Conservation (phyloP, 2,797 vertebrate genomes). For the Brotula barbata region DNA sequence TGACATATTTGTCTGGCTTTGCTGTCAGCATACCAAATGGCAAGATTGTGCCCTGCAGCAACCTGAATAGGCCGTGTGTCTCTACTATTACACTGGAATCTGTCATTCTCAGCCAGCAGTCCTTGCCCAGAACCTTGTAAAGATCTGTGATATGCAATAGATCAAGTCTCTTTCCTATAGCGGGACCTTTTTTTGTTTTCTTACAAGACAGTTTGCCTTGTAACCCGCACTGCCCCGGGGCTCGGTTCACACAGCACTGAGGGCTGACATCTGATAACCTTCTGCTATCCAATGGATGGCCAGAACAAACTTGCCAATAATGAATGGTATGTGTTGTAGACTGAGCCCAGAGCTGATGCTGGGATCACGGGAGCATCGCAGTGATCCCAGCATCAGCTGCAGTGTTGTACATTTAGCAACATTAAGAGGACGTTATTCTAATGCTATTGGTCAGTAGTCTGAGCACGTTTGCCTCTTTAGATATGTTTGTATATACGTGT, state of each 20-base stretch:
- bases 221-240: slow-evolving; percentile 38
- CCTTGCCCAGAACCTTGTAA: slow-evolving; percentile 10
- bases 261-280: slow-evolving; percentile 68
- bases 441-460: slow-evolving; percentile 51
- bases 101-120: slow-evolving; percentile 1
- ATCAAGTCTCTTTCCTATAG: slow-evolving; percentile 23
- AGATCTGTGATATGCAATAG: slow-evolving; percentile 24
- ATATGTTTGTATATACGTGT: no score
- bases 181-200: slow-evolving; percentile 8
- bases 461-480: no score
- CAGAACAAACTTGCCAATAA: slow-evolving; percentile 78
- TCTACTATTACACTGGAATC: slow-evolving; percentile 5
- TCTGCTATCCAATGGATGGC: slow-evolving; percentile 63
- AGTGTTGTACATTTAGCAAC: slow-evolving; percentile 40
- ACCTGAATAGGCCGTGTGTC: background rate
- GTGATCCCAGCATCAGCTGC: slow-evolving; percentile 28
- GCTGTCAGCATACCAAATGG: slow-evolving; percentile 6
- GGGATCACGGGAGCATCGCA: slow-evolving; percentile 36
- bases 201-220: slow-evolving; percentile 15
- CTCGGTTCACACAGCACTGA: slow-evolving; percentile 55
- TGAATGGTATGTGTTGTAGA: slow-evolving; percentile 73
- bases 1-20: background rate
- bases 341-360: slow-evolving; percentile 53
- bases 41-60: background rate
- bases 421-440: slow-evolving; percentile 41